Evolutionary conservation across 2,888 invertebrate species (phyloP).

Genomic region (Merodon equestris): DNA sequence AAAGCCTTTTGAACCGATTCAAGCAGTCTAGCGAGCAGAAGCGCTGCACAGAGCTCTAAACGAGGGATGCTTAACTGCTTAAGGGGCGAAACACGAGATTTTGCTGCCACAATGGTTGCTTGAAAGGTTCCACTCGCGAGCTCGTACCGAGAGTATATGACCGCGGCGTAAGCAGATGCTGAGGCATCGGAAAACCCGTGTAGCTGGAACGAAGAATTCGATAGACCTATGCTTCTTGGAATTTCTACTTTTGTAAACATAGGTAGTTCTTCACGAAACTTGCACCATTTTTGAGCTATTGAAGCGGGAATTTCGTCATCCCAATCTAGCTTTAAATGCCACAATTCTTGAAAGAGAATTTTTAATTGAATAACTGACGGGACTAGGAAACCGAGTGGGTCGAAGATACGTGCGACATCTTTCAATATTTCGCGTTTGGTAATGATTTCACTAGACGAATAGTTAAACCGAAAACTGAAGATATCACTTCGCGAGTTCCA

Average conservation of each 20-base stretch:
- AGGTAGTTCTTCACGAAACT: not conserved
- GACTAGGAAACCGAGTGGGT: constrained; percentile 7
- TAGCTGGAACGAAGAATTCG: not conserved
- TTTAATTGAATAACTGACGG: constrained; percentile 3
- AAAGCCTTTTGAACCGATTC: not conserved
- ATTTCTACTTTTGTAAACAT: not conserved
- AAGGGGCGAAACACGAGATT: too few relatives aligned
- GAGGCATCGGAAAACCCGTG: too few relatives aligned
- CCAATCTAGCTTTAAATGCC: not conserved
- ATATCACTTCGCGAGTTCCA: constrained; percentile 13
- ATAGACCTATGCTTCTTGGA: not conserved
- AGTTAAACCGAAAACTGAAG: constrained; percentile 8
- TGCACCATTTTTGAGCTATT: not conserved
- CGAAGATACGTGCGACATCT: constrained; percentile 9
- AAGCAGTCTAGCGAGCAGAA: not conserved
- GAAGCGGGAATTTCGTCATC: not conserved
- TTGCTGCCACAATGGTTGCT: too few relatives aligned
- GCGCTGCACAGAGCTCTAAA: constrained; percentile 4
- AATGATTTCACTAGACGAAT: not conserved
- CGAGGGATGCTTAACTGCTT: too few relatives aligned
- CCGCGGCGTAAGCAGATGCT: too few relatives aligned
- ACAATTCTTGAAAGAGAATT: constrained; percentile 7
- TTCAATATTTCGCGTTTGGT: constrained; percentile 2
- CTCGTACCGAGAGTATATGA: too few relatives aligned
- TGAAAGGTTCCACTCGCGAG: too few relatives aligned